Conservation (phyloP, 2,113 vertebrate genomes). For the Saimiri boliviensis region DNA sequence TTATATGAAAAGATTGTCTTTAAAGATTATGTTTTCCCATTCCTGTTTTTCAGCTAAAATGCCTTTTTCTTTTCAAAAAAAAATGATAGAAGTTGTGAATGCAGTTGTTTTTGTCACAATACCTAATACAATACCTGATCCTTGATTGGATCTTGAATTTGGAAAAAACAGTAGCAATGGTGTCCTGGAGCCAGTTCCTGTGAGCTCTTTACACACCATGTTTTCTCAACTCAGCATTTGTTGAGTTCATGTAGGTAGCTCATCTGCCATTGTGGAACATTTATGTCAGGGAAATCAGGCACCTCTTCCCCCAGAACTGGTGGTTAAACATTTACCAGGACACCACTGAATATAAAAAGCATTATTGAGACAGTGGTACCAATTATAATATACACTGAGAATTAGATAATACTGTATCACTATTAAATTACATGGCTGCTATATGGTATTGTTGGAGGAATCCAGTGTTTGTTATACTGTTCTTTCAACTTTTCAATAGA, state of each 20-base stretch:
- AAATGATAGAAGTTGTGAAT: neutral
- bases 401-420: neutral
- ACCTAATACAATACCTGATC: neutral
- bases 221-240: neutral
- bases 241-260: neutral
- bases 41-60: slow-evolving; percentile 3
- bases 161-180: neutral
- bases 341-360: neutral
- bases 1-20: neutral
- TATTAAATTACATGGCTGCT: neutral
- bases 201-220: fast-evolving
- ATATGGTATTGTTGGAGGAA: neutral
- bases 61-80: neutral
- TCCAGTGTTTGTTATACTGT: neutral
- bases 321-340: neutral
- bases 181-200: neutral
- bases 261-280: neutral
- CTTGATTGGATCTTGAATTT: neutral
- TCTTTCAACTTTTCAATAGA: neutral
- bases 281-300: neutral
- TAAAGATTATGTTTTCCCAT: neutral
- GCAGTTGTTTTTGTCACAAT: neutral
- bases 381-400: neutral
- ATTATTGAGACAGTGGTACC: neutral
- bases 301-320: neutral